Percentiles rank a stretch among this genome's conserved stretches.
These are phyloP conservation scores for Sula dactylatra DNA, from an alignment of 2,113 vertebrate species.

Conservation along the genomic window DNA sequence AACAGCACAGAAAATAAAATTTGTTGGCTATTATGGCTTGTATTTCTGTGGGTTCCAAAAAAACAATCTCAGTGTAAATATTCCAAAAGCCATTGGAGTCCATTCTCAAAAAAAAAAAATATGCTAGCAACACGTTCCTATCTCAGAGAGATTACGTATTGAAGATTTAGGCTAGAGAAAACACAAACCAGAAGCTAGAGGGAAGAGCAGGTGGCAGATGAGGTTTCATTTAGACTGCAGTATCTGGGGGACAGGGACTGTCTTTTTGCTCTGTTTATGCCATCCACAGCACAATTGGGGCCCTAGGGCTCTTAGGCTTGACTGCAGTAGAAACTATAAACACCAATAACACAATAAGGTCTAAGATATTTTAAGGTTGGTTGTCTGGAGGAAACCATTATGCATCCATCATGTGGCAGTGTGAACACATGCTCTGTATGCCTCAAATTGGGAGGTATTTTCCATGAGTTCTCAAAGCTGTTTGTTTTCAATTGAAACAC, in stretches of 20 bases:
- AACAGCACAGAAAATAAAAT: slow-evolving; percentile 38
- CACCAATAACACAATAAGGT: neutral
- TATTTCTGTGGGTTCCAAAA: neutral
- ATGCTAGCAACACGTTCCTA: neutral
- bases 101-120: neutral
- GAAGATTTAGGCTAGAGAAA: neutral
- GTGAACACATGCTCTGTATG: neutral
- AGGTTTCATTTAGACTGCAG: neutral
- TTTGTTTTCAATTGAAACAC: neutral
- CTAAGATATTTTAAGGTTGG: slow-evolving; percentile 5
- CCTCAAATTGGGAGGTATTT: neutral
- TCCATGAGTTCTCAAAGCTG: neutral
- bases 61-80: neutral
- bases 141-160: neutral
- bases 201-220: neutral
- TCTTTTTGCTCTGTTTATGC: neutral
- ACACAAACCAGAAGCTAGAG: neutral
- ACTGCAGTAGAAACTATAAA: neutral
- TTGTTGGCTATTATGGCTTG: slow-evolving; percentile 31
- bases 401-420: neutral
- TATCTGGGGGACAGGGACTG: neutral
- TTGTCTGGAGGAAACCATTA: slow-evolving; percentile 18
- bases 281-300: neutral
- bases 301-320: neutral
- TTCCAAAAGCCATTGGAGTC: neutral